Percentiles rank a stretch among this genome's conserved stretches.
phyloP scores from a whole-genome alignment of 2,888 invertebrate genomes.

The Keiferia lycopersicella region DNA sequence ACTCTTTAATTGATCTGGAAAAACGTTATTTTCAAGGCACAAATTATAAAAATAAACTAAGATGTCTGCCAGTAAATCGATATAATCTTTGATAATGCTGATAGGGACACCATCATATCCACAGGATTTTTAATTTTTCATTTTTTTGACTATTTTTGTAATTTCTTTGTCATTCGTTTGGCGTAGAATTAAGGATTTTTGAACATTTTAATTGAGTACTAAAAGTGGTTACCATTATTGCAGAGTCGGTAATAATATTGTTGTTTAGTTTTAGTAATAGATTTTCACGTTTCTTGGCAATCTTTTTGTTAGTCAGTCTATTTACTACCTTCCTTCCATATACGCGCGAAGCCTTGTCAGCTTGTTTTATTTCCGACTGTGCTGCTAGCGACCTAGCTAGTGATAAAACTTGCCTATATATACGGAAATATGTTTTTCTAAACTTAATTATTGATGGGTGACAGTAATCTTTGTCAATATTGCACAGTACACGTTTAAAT shows the following conservation, averaged over 20 bases:
- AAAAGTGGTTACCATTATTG: too few relatives aligned
- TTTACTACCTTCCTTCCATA: background rate
- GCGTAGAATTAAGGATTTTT: background rate
- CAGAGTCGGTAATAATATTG: background rate
- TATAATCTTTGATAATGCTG: background rate
- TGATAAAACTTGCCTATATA: background rate
- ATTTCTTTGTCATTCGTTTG: background rate
- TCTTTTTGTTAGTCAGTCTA: background rate
- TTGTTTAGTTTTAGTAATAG: background rate
- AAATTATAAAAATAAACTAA: background rate
- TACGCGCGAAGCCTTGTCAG: background rate
- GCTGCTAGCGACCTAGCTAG: background rate
- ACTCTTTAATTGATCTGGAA: slow-evolving; percentile 21
- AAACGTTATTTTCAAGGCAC: background rate
- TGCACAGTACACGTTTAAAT: background rate
- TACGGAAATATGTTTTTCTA: background rate
- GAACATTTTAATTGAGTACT: background rate
- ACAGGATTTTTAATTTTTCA: background rate
- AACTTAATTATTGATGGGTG: background rate
- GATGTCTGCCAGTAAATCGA: background rate
- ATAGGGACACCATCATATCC: slow-evolving; percentile 11
- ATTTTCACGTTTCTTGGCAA: background rate
- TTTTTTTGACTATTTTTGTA: background rate
- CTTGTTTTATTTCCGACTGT: background rate
- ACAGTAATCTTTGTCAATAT: background rate